These are phyloP conservation scores for Pammene aurita DNA, from an alignment of 2,888 invertebrate species.

Conservation along the genomic window DNA sequence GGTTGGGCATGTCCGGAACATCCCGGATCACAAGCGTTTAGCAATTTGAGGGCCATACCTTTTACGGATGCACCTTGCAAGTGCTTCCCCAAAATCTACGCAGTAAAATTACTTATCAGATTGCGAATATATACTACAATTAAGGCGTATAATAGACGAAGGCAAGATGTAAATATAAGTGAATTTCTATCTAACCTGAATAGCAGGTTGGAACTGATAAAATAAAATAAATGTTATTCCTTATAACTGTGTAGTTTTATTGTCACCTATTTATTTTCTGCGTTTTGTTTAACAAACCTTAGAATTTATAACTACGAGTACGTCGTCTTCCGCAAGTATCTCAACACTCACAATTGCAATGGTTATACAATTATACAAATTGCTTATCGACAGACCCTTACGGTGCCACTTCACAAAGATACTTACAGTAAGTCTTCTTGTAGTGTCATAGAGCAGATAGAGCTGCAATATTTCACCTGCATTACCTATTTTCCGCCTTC, in stretches of 20 bases:
- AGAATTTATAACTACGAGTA: too few species aligned
- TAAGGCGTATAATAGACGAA: slow-evolving; percentile 11
- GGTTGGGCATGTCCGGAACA: slow-evolving; percentile 1
- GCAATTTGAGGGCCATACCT: neutral
- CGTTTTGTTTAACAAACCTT: too few species aligned
- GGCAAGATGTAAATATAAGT: neutral
- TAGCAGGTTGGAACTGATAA: neutral
- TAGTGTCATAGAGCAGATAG: too few species aligned
- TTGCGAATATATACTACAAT: slow-evolving; percentile 20
- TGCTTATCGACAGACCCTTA: too few species aligned
- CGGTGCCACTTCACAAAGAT: too few species aligned
- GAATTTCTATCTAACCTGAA: slow-evolving; percentile 9
- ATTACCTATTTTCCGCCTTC: too few species aligned
- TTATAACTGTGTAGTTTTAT: neutral
- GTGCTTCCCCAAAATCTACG: slow-evolving; percentile 22
- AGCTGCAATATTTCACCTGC: too few species aligned
- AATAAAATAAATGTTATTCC: slow-evolving; percentile 8
- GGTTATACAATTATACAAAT: too few species aligned
- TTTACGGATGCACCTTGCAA: slow-evolving; percentile 10
- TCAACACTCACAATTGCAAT: too few species aligned
- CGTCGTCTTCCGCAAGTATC: too few species aligned
- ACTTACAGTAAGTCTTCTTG: too few species aligned
- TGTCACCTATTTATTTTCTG: neutral
- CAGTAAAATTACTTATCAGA: slow-evolving; percentile 22
- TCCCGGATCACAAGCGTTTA: slow-evolving; percentile 16